phyloP scores from a whole-genome alignment of 2,113 vertebrate genomes.

The Cyprinus carpio region DNA sequence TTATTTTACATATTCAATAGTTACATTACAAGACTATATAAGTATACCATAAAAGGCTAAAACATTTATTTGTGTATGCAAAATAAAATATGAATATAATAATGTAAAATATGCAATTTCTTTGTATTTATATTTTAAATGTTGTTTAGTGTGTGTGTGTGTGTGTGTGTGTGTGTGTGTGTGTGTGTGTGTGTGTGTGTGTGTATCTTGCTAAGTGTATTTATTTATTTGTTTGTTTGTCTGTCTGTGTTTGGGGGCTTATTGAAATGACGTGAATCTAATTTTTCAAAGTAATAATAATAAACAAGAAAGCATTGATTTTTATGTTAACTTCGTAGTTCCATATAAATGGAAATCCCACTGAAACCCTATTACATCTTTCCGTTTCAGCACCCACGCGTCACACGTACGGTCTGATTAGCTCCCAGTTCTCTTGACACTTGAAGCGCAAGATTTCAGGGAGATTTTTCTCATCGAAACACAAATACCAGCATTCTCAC shows the following conservation, averaged over 20 bases:
- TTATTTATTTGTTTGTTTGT: background rate
- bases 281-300: background rate
- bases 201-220: background rate
- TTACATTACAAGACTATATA: background rate
- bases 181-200: too few species aligned
- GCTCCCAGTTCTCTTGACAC: background rate
- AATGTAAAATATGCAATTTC: too few species aligned
- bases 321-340: background rate
- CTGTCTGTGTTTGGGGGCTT: background rate
- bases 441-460: background rate
- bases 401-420: background rate
- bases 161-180: too few species aligned
- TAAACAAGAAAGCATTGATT: background rate
- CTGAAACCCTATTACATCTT: background rate
- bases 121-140: too few species aligned
- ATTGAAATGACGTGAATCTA: background rate
- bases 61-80: background rate
- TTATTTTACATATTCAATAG: background rate
- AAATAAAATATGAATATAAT: too few species aligned
- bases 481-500: conserved; percentile 8
- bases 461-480: background rate
- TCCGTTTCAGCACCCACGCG: background rate
- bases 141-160: too few species aligned
- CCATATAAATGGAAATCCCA: background rate
- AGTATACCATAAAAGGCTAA: background rate